Conservation (phyloP, 2,113 vertebrate genomes). For the Axis porcinus region DNA sequence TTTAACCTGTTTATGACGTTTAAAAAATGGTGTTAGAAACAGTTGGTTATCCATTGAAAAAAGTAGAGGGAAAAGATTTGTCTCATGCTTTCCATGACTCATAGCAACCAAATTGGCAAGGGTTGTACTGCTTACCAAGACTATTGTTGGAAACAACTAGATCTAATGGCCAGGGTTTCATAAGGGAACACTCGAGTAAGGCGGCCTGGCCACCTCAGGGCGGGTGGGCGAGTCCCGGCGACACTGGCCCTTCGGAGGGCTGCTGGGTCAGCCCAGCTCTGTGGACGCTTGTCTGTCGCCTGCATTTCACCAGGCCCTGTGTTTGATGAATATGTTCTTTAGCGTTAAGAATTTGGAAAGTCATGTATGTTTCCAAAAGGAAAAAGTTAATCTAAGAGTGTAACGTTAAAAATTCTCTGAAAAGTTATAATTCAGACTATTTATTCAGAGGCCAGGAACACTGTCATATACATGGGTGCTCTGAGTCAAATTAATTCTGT, state of each 20-base stretch:
- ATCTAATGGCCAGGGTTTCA: neutral
- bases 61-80: neutral
- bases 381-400: neutral
- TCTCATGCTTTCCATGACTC: neutral
- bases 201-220: neutral
- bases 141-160: neutral
- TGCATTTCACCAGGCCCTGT: neutral
- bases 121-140: neutral
- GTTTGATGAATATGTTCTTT: neutral
- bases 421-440: neutral
- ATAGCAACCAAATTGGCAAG: neutral
- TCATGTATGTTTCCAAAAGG: neutral
- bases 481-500: neutral
- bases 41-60: neutral
- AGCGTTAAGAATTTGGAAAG: neutral
- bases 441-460: neutral
- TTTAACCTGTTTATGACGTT: neutral
- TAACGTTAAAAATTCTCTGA: neutral
- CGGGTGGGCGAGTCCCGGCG: neutral
- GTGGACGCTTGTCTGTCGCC: neutral
- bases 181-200: neutral
- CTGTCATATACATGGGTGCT: constrained; percentile 1
- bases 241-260: neutral
- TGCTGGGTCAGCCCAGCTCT: neutral
- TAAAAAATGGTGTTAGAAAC: neutral